phyloP scores from a whole-genome alignment of 2,113 vertebrate genomes.

The Phasianus colchicus region DNA sequence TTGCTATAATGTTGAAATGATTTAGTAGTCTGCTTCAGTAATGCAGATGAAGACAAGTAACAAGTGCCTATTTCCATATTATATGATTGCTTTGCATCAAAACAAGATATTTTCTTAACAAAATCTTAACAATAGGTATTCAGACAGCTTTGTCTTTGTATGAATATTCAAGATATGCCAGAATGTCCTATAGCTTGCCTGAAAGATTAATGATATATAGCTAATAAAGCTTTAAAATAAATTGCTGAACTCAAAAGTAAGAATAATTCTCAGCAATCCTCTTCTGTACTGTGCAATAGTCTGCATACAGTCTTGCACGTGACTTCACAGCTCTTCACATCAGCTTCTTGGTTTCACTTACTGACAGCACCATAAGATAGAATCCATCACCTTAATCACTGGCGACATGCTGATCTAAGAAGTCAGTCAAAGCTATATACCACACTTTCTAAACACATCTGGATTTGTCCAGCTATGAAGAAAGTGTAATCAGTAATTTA shows the following conservation, averaged over 20 bases:
- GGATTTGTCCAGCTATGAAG: neutral
- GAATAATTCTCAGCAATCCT: neutral
- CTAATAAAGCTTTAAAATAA: slow-evolving; percentile 45
- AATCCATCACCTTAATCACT: neutral
- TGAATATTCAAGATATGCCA: slow-evolving; percentile 47
- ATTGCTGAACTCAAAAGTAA: slow-evolving; percentile 1
- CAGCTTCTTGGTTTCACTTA: neutral
- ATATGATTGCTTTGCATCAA: neutral
- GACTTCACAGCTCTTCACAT: neutral
- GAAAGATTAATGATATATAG: slow-evolving; percentile 34
- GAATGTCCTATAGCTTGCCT: slow-evolving; percentile 8
- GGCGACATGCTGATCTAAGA: neutral
- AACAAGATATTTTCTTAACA: neutral
- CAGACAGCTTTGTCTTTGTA: neutral
- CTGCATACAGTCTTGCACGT: no score
- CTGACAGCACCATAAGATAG: neutral
- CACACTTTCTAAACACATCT: neutral
- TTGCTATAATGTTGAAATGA: neutral
- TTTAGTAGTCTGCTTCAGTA: neutral
- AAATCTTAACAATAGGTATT: neutral
- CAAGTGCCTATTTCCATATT: neutral
- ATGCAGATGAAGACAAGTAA: neutral
- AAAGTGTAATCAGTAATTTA: neutral
- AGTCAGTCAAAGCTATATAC: neutral
- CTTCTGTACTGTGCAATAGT: neutral